A percentile compares a stretch with the other conserved stretches of the same genome.
Conservation (phyloP, 2,113 vertebrate species). For the Brachirus orientalis region DNA sequence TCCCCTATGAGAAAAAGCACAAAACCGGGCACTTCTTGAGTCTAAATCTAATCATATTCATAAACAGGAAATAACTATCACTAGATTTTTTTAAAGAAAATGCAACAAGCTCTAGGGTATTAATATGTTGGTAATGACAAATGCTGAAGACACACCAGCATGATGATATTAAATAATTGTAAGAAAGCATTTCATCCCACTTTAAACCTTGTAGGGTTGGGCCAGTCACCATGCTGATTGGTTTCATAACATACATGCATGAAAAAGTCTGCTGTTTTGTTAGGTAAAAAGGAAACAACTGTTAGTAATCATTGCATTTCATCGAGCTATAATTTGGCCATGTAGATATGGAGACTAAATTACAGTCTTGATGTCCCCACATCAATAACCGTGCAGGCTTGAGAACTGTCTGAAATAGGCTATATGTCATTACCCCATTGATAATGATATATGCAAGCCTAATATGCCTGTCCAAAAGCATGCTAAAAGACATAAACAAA, state of each 20-base stretch:
- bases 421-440: slow-evolving; percentile 51
- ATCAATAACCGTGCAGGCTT: slow-evolving; percentile 25
- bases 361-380: slow-evolving; percentile 44
- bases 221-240: slow-evolving; percentile 28
- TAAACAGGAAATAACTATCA: too few species aligned
- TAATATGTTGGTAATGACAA: slow-evolving; percentile 23
- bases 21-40: too few species aligned
- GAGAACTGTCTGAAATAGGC: slow-evolving; percentile 60
- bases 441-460: slow-evolving; percentile 20
- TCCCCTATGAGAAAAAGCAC: too few species aligned
- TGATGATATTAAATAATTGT: slow-evolving; percentile 47
- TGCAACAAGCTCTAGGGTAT: slow-evolving; percentile 39
- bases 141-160: slow-evolving; percentile 18
- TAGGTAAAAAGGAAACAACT: slow-evolving; percentile 40
- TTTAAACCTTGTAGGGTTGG: slow-evolving; percentile 12
- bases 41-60: too few species aligned
- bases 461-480: slow-evolving; percentile 15
- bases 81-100: too few species aligned
- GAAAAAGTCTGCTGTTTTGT: slow-evolving; percentile 45
- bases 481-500: slow-evolving; percentile 20
- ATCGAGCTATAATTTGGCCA: slow-evolving; percentile 50
- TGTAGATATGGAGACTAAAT: slow-evolving; percentile 63
- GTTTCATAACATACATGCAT: slow-evolving; percentile 36
- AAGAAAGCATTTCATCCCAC: too few species aligned
- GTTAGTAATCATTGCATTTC: slow-evolving; percentile 48